Evolutionary conservation across 2,888 invertebrate genomes (phyloP), one percentile per base, ranked within the genome.

Genomic region (Ectemnius cavifrons): DNA sequence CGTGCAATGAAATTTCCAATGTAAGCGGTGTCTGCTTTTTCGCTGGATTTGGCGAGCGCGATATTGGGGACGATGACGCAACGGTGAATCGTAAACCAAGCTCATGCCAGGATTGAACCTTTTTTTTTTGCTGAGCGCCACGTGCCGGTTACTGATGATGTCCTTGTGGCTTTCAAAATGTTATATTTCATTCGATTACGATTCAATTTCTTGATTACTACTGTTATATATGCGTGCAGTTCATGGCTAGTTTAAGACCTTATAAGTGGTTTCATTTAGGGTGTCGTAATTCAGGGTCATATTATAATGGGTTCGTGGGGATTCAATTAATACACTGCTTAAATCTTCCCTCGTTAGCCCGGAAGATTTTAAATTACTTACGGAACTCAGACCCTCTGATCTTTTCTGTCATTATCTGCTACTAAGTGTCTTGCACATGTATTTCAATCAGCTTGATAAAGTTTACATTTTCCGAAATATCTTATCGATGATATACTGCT

Each of bases 1-100:
- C 75, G 72, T 47, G 78, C 74, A 67, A 78, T 64, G 71, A 73
- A 76, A 78, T 81, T 80, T 70, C 49, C 71, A 78, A 78, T 63
- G 74, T 74, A 71, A 71, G 62, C 62, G 71, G 3, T 14, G 70
- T 73, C 67, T 74, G 67, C 64, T 62, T 74, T 72, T 74, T 71
- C 56, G 20, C 59, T 56, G 18, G 18, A 18, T 52, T 47, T 14
- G 18, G 1, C 13, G 4, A 4, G n/a, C 52, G 20, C 16, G 27
- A 37, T 18, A n/a, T 16, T 37, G 16, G 13, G 37, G 28, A 56
- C 0, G 16, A 28, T 56, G 18, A 11, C 8, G 2, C 23, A 37
- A 37, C 14, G 8, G 20, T 58, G 20, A 58, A 23, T 27, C 23
- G 23, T 23, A 20, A 58, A 5, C 20, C 8, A 5, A 20, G 37